Evolutionary conservation across 2,113 vertebrate species (phyloP), one percentile per base, ranked within the genome.

Genomic region (Neogobius melanostomus): DNA sequence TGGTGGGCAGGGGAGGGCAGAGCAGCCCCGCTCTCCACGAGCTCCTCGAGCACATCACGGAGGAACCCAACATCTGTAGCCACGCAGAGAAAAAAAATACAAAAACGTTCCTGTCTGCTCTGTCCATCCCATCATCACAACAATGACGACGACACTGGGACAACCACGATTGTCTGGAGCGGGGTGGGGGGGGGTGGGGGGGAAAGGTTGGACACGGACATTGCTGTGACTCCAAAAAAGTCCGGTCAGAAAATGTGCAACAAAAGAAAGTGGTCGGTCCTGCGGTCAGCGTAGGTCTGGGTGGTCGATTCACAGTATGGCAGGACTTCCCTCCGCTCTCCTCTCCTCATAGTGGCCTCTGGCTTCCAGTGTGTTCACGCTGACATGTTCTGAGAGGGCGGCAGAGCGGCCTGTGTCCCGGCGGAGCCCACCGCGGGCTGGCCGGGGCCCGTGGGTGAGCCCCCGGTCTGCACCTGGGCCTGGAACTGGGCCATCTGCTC

Each of bases 401-500:
- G 81, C 64, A 82, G 80, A 61, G 6, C 64, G 14, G 76, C 85
- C 0, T 72, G 6, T 1, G 71, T 64, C 0, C 80, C 84, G 7
- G 84, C 14, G 0, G 92, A 28, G 89, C 89, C 85, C 87, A 86
- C 0, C 83, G 87, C 88, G 85, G 94, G 89, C 90, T 94, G 95
- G 53, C 91, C 82, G 59, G 86, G 80, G 42, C 92, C 82, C 42
- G 95, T 94, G 0, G 95, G 94, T 14, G 97, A 95, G 79, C 93
- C 91, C 75, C 94, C 93, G 28, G 93, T 95, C 91, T 97, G 96
- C 81, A 98, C 94, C 89, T 98, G 97, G 0, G 96, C 96, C 89
- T 98, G 97, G 89, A 98, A 98, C 91, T 98, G 96, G 56, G 97
- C 97, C 17, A 99, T 94, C 91, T 99, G 97, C 92, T 99, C 97